phyloP scores from a whole-genome alignment of 2,888 invertebrate species.

The Nephrocerus scutellatus region DNA sequence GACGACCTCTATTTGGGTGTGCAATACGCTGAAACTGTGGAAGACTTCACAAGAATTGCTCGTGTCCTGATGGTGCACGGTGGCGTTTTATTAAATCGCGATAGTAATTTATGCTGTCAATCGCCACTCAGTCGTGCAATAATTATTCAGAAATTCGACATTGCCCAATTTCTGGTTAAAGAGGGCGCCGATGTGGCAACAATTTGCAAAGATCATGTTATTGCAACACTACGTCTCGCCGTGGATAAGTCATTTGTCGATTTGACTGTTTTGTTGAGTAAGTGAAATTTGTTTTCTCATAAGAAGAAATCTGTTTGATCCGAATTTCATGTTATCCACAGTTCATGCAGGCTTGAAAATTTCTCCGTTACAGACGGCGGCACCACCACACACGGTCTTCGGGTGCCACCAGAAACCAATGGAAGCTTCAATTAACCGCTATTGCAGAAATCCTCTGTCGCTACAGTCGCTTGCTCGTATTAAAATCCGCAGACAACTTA shows the following conservation, averaged over 20 bases:
- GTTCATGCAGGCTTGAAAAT: slow-evolving; percentile 37
- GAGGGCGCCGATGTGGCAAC: slow-evolving; percentile 41
- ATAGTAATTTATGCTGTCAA: slow-evolving; percentile 58
- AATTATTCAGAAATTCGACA: slow-evolving; percentile 35
- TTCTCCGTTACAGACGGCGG: slow-evolving; percentile 18
- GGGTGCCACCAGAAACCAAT: slow-evolving; percentile 15
- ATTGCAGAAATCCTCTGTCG: slow-evolving; percentile 32
- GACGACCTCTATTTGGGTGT: slow-evolving; percentile 38
- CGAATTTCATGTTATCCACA: slow-evolving; percentile 16
- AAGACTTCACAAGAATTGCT: slow-evolving; percentile 31
- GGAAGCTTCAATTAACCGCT: slow-evolving; percentile 24
- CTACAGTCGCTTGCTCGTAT: slow-evolving; percentile 39
- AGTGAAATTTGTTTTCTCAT: slow-evolving; percentile 16
- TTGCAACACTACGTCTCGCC: slow-evolving; percentile 33
- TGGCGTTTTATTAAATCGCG: slow-evolving; percentile 30
- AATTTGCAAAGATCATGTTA: slow-evolving; percentile 33
- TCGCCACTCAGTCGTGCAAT: slow-evolving; percentile 62
- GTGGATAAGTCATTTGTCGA: slow-evolving; percentile 26
- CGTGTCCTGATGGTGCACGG: slow-evolving; percentile 48
- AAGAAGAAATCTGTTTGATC: not conserved
- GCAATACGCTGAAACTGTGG: slow-evolving; percentile 32
- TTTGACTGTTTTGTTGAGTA: slow-evolving; percentile 37
- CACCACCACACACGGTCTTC: slow-evolving; percentile 16
- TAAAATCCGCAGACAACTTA: slow-evolving; percentile 33
- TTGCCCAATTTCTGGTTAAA: slow-evolving; percentile 40